These are phyloP conservation scores for Phymatocera aterrima DNA, from an alignment of 2,888 invertebrate species.

Conservation along the genomic window DNA sequence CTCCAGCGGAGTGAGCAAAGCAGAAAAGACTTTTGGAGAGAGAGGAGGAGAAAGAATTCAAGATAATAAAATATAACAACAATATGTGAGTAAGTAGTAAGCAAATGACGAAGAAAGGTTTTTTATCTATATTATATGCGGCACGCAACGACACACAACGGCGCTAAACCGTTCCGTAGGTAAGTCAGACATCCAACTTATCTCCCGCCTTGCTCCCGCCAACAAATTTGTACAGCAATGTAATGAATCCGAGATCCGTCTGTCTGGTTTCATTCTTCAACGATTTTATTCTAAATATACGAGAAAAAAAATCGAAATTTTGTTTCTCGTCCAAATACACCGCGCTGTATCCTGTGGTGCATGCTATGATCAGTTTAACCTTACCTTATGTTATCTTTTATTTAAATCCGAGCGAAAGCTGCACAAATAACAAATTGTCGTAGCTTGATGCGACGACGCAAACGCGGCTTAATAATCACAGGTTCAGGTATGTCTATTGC, in stretches of 20 bases:
- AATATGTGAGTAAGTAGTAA: constrained; percentile 15
- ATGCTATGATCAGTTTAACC: background rate
- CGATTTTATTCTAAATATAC: background rate
- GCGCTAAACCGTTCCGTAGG: constrained; percentile 59
- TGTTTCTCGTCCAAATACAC: background rate
- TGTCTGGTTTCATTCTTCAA: background rate
- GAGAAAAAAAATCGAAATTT: background rate
- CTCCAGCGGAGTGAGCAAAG: constrained; percentile 17
- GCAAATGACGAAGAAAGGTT: constrained; percentile 41
- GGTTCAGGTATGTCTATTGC: background rate
- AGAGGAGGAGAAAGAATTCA: constrained; percentile 30
- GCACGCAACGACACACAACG: background rate
- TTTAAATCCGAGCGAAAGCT: background rate
- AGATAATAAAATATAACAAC: constrained; percentile 44
- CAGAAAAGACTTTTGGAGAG: constrained; percentile 17
- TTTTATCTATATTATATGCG: constrained; percentile 40
- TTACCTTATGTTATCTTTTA: background rate
- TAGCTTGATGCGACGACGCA: background rate
- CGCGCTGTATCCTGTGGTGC: background rate
- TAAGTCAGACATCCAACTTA: constrained; percentile 49
- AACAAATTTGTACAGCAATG: constrained; percentile 1
- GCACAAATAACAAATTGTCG: background rate
- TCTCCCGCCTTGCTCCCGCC: constrained; percentile 28
- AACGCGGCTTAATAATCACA: constrained; percentile 32
- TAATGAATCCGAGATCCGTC: background rate